Evolutionary conservation across 2,797 vertebrate genomes (phyloP).

Genomic region (Liasis olivaceus): DNA sequence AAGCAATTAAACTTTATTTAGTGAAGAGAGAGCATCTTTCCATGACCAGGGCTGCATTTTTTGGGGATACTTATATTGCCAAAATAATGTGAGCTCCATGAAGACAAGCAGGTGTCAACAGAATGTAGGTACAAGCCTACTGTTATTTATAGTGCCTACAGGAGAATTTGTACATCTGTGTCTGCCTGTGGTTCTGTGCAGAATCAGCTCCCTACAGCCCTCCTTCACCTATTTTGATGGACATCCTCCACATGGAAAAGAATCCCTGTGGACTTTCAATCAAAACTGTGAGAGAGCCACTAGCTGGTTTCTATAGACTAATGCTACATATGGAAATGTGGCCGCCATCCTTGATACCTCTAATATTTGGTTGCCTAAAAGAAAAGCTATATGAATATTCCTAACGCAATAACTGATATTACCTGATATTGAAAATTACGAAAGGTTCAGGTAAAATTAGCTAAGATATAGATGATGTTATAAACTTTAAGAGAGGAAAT

Average conservation of each 20-base stretch:
- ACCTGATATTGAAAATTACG: neutral
- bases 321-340: no score
- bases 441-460: neutral
- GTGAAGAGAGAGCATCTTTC: neutral
- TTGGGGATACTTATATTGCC: neutral
- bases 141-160: neutral
- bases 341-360: no score
- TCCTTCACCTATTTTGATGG: neutral
- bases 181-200: neutral
- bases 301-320: no score
- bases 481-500: constrained; percentile 1
- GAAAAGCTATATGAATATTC: no score
- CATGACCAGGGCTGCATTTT: neutral
- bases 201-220: neutral
- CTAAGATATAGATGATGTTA: neutral
- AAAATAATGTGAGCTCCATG: neutral
- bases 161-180: neutral
- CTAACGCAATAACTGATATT: no score
- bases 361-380: no score
- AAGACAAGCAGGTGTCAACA: neutral
- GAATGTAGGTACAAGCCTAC: neutral
- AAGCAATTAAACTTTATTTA: neutral
- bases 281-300: no score
- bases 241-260: neutral
- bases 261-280: neutral